Percentiles rank a stretch among this genome's conserved stretches.
phyloP scores from a whole-genome alignment of 1,140 invertebrate genomes.

The Drosophila cardini region DNA sequence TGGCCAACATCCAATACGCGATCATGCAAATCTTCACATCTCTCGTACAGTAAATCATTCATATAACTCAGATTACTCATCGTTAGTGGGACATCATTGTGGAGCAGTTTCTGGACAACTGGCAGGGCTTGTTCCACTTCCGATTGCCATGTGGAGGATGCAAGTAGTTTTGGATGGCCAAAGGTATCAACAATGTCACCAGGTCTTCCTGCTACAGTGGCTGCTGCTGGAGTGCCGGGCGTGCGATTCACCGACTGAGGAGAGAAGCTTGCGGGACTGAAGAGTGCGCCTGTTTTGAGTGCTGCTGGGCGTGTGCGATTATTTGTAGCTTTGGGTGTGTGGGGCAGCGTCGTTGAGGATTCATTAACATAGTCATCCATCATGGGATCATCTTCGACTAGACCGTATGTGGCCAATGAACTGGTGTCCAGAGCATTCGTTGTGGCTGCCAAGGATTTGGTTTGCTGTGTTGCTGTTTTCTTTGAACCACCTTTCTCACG shows the following conservation, averaged over 20 bases:
- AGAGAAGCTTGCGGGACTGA: slow-evolving; percentile 66
- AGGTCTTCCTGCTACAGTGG: slow-evolving; percentile 32
- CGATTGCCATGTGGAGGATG: slow-evolving; percentile 49
- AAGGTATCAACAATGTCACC: slow-evolving; percentile 69
- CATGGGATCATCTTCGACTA: slow-evolving; percentile 64
- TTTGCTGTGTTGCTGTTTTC: slow-evolving; percentile 12
- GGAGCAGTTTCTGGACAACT: slow-evolving; percentile 52
- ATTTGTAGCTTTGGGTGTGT: slow-evolving; percentile 59
- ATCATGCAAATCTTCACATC: slow-evolving; percentile 60
- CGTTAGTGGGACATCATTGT: slow-evolving; percentile 54
- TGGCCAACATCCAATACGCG: slow-evolving; percentile 54
- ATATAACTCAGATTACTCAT: slow-evolving; percentile 58
- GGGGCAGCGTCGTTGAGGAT: slow-evolving; percentile 30
- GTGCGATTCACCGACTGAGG: slow-evolving; percentile 56
- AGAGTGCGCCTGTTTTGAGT: slow-evolving; percentile 52
- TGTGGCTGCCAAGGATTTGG: slow-evolving; percentile 18
- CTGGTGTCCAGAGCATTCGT: slow-evolving; percentile 32
- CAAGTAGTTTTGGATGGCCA: slow-evolving; percentile 64
- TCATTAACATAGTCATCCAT: slow-evolving; percentile 65
- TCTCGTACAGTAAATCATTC: slow-evolving; percentile 64
- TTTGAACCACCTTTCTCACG: slow-evolving; percentile 68
- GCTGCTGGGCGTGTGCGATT: slow-evolving; percentile 13
- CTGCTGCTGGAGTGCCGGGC: slow-evolving; percentile 8
- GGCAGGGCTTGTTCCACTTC: slow-evolving; percentile 57
- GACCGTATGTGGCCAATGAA: slow-evolving; percentile 55